Evolutionary conservation across 2,888 invertebrate species (phyloP).

Genomic region (Apantesis nais): DNA sequence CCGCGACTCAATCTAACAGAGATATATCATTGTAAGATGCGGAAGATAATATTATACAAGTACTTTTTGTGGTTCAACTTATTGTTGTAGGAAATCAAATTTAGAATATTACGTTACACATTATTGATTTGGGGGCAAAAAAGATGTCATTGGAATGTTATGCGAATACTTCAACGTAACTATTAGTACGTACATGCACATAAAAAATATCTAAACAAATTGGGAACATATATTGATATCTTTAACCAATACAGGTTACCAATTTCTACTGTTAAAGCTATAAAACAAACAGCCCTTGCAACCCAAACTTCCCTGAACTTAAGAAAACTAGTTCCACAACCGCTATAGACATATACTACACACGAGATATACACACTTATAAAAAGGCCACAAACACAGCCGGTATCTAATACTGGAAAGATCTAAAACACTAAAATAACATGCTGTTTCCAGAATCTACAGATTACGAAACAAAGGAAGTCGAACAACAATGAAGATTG

Average conservation of each 20-base stretch:
- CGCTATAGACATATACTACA: too few relatives aligned
- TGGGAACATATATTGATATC: too few relatives aligned
- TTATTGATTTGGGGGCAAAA: background rate
- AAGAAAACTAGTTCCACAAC: too few relatives aligned
- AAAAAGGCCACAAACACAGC: too few relatives aligned
- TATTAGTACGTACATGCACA: background rate
- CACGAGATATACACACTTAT: too few relatives aligned
- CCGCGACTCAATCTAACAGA: conserved; percentile 34
- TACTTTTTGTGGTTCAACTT: conserved; percentile 21
- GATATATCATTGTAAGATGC: conserved; percentile 38
- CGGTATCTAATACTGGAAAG: background rate
- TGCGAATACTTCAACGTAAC: background rate
- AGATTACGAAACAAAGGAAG: background rate
- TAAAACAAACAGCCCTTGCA: too few relatives aligned
- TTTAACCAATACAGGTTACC: too few relatives aligned
- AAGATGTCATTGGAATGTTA: background rate
- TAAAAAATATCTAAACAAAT: too few relatives aligned
- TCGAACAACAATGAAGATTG: background rate
- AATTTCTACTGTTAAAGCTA: too few relatives aligned
- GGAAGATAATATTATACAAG: conserved; percentile 27
- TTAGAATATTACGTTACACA: background rate
- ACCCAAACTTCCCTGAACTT: too few relatives aligned
- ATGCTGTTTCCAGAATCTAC: background rate
- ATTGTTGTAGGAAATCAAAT: conserved; percentile 10
- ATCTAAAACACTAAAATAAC: background rate